A percentile compares a stretch with the other conserved stretches of the same genome.
Conservation (phyloP, 2,888 invertebrate genomes). For the Stenotaenia linearis region DNA sequence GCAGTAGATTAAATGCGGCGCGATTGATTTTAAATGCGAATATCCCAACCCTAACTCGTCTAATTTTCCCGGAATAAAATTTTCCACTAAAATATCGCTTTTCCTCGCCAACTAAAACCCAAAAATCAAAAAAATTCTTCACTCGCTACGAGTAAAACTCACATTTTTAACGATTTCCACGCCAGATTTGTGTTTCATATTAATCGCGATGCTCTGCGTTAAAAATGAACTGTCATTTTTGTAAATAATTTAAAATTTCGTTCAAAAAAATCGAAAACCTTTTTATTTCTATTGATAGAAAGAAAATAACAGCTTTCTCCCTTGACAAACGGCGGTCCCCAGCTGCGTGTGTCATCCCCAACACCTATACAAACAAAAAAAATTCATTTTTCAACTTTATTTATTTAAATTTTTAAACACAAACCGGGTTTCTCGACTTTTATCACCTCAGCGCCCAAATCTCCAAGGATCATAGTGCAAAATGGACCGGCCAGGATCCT, state of each 20-base stretch:
- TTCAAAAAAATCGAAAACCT: conserved; percentile 44
- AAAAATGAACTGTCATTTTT: not conserved
- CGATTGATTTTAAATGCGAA: conserved; percentile 59
- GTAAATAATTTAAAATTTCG: not conserved
- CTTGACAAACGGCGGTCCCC: conserved; percentile 87
- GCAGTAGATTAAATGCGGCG: conserved; percentile 82
- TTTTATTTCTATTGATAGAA: conserved; percentile 88
- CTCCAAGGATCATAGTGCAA: conserved; percentile 88
- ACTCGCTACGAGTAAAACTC: not conserved
- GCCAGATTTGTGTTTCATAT: conserved; percentile 68
- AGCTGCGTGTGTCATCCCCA: conserved; percentile 83
- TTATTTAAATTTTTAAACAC: not conserved
- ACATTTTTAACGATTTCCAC: conserved; percentile 43
- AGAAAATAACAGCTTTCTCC: conserved; percentile 70
- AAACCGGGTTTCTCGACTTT: conserved; percentile 78
- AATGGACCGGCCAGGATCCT: conserved; percentile 81
- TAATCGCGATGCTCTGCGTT: conserved; percentile 67
- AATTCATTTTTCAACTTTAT: not conserved
- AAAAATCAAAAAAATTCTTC: not conserved
- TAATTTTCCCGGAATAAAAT: conserved; percentile 87
- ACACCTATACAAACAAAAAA: conserved; percentile 43
- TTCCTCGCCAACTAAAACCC: conserved; percentile 59
- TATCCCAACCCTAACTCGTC: conserved; percentile 70
- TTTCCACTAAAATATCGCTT: conserved; percentile 86
- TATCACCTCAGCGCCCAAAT: conserved; percentile 85